These are phyloP conservation scores for Podarcis siculus DNA, from an alignment of 2,797 vertebrate genomes.

Conservation along the genomic window DNA sequence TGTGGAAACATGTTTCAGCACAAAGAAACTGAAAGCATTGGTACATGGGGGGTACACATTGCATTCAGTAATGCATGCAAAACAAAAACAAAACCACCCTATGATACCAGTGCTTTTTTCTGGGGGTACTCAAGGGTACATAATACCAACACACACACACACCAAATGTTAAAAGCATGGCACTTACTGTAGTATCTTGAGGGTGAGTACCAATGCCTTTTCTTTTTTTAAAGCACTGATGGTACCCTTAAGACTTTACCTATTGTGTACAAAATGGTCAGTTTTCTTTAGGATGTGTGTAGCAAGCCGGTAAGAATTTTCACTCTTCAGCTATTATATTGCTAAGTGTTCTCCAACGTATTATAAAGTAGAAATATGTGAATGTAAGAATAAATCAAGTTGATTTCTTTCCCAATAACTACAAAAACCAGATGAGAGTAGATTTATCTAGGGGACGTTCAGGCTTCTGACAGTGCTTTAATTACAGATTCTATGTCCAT, in stretches of 20 bases:
- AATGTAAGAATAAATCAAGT: slow-evolving; percentile 63
- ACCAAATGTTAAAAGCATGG: too few species aligned
- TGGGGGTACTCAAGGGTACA: not conserved
- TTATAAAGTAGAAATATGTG: slow-evolving; percentile 57
- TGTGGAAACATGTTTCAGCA: not conserved
- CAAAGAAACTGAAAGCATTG: not conserved
- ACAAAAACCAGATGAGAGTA: slow-evolving; percentile 58
- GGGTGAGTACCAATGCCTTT: too few species aligned
- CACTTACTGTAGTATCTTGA: too few species aligned
- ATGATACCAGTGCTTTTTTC: not conserved
- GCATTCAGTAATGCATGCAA: not conserved
- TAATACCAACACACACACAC: too few species aligned
- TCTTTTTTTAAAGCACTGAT: too few species aligned
- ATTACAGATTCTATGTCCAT: slow-evolving; percentile 64
- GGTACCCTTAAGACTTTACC: not conserved
- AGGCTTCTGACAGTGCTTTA: slow-evolving; percentile 61
- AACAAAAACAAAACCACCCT: not conserved
- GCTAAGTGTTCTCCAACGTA: slow-evolving; percentile 52
- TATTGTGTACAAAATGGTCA: slow-evolving; percentile 23
- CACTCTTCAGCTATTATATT: slow-evolving; percentile 50
- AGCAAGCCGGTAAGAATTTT: slow-evolving; percentile 53
- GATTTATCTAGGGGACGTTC: slow-evolving; percentile 64
- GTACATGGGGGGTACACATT: not conserved
- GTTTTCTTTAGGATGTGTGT: slow-evolving; percentile 42
- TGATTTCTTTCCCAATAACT: slow-evolving; percentile 46